Evolutionary conservation across 2,113 vertebrate genomes (phyloP).

Genomic region (Pseudolaguvia tuberculata): DNA sequence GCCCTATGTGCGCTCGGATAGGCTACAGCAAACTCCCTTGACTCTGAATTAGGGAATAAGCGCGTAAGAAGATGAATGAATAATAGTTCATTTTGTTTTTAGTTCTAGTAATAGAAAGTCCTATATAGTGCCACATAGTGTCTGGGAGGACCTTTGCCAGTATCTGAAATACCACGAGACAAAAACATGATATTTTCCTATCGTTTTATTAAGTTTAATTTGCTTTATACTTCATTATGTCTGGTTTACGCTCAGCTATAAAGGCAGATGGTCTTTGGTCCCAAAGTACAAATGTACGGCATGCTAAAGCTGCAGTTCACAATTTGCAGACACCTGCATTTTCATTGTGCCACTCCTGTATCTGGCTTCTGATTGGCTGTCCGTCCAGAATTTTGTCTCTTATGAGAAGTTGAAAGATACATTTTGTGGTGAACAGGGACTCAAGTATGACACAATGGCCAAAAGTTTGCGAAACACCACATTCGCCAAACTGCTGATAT

Average conservation of each 20-base stretch:
- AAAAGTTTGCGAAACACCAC: not conserved
- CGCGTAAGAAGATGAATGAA: too few species aligned
- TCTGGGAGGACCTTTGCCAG: not conserved
- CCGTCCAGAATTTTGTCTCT: not conserved
- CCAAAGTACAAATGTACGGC: conserved; percentile 55
- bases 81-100: too few species aligned
- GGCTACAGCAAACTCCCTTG: too few species aligned
- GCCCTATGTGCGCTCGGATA: too few species aligned
- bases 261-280: conserved; percentile 33
- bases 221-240: not conserved
- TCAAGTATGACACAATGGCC: not conserved
- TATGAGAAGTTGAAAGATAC: conserved; percentile 8
- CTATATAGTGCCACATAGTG: too few species aligned
- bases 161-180: not conserved
- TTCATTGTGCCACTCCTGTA: conserved; percentile 26
- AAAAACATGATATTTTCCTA: too few species aligned
- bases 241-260: conserved; percentile 29
- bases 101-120: too few species aligned
- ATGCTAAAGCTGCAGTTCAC: conserved; percentile 38
- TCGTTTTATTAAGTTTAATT: too few species aligned
- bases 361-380: conserved; percentile 43
- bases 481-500: too few species aligned
- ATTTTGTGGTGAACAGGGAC: not conserved
- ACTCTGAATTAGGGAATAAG: too few species aligned
- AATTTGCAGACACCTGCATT: conserved; percentile 36